Conservation (phyloP, 1,140 invertebrate genomes). For the Galleria mellonella region DNA sequence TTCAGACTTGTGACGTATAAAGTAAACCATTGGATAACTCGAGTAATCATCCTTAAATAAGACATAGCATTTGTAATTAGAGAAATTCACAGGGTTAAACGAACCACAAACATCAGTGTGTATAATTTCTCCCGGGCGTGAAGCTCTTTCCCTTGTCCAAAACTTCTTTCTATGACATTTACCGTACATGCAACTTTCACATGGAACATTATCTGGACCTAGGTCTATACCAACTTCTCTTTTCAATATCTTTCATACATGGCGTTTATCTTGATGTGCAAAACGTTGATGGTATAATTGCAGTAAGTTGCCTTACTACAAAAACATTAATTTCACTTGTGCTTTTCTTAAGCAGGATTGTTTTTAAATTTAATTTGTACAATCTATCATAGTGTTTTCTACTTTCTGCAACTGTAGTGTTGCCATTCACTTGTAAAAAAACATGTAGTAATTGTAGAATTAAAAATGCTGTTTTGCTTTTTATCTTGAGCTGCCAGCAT, state of each 20-base stretch:
- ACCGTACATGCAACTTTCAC: not conserved
- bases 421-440: not conserved
- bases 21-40: not conserved
- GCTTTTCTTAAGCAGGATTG: not conserved
- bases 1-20: not conserved
- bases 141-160: not conserved
- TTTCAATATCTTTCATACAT: not conserved
- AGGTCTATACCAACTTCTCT: not conserved
- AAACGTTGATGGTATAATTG: not conserved
- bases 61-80: not conserved
- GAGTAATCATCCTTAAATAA: slow-evolving; percentile 3
- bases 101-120: not conserved
- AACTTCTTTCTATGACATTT: not conserved
- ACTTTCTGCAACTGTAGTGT: no score
- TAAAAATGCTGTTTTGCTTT: slow-evolving; percentile 2
- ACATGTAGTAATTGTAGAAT: not conserved
- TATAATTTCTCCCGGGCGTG: not conserved
- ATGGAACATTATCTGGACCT: not conserved
- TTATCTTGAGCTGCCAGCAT: slow-evolving; percentile 10
- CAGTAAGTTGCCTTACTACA: not conserved
- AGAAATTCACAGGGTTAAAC: not conserved
- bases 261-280: not conserved
- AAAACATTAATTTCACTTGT: not conserved
- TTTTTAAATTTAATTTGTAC: not conserved
- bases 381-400: no score